phyloP scores from a whole-genome alignment of 2,113 vertebrate genomes.

The Pelobates fuscus region DNA sequence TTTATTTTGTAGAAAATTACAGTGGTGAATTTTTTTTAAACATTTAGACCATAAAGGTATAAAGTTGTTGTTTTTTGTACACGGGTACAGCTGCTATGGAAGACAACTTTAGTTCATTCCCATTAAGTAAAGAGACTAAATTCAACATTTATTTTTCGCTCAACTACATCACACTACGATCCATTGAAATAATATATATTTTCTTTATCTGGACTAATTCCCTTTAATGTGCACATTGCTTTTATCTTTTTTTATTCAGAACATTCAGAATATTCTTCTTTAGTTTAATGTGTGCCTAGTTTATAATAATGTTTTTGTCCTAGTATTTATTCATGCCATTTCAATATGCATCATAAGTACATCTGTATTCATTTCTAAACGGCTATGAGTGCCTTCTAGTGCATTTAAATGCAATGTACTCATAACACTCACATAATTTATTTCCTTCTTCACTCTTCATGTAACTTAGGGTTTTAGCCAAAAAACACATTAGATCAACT shows the following conservation, averaged over 20 bases:
- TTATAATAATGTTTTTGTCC: conserved; percentile 6
- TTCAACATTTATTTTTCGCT: too few relatives aligned
- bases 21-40: too few relatives aligned
- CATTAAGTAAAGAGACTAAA: too few relatives aligned
- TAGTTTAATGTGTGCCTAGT: background rate
- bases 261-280: background rate
- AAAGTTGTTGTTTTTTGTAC: too few relatives aligned
- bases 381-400: conserved; percentile 14
- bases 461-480: conserved; percentile 39
- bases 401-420: conserved; percentile 47
- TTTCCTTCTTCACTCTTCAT: conserved; percentile 45
- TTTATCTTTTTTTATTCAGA: background rate
- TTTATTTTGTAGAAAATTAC: too few relatives aligned
- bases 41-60: too few relatives aligned
- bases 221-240: background rate
- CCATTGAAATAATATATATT: background rate
- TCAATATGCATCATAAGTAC: conserved; percentile 36
- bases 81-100: too few relatives aligned
- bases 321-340: background rate
- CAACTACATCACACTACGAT: too few relatives aligned
- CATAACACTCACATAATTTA: conserved; percentile 38
- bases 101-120: too few relatives aligned
- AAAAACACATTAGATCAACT: conserved; percentile 50
- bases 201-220: background rate
- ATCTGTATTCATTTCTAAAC: conserved; percentile 40